A percentile compares a stretch with the other conserved stretches of the same genome.
Evolutionary conservation across 2,113 vertebrate species (phyloP).

Genomic region (Phalacrocorax aristotelis): DNA sequence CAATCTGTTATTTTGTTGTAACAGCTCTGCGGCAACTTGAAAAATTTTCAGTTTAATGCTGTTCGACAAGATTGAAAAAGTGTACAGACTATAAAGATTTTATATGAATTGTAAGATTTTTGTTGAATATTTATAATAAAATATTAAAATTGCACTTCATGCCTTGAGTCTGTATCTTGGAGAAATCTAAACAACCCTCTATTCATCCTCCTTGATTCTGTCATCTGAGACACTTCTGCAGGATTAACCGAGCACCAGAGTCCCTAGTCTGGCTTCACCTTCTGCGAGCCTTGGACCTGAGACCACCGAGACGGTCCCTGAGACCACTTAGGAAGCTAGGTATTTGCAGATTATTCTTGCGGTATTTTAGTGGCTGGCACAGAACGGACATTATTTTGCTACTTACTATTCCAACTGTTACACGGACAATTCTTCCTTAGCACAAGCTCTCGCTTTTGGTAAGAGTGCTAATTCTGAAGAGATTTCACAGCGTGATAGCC

Average conservation of each 20-base stretch:
- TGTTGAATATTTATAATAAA: slow-evolving; percentile 76
- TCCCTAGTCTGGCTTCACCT: neutral
- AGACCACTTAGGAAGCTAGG: neutral
- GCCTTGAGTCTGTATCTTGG: neutral
- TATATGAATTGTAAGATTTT: slow-evolving; percentile 65
- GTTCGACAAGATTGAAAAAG: slow-evolving; percentile 27
- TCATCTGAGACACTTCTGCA: neutral
- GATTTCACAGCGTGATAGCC: neutral
- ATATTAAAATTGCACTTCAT: slow-evolving; percentile 13
- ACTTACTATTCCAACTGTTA: neutral
- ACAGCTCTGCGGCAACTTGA: neutral
- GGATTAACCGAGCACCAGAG: neutral
- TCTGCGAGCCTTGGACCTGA: neutral
- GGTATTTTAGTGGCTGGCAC: neutral
- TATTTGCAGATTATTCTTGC: neutral
- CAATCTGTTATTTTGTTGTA: neutral
- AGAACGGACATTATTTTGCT: neutral
- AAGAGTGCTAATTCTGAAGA: neutral
- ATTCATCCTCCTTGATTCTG: neutral
- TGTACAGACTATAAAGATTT: slow-evolving; percentile 77
- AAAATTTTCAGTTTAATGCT: slow-evolving; percentile 34
- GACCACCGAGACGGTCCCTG: neutral
- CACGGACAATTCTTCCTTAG: neutral
- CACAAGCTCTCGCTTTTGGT: neutral
- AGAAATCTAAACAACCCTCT: neutral